Base-by-base conservation (phyloP, 2,113 vertebrate species). In the Bothrops jararaca region DNA sequence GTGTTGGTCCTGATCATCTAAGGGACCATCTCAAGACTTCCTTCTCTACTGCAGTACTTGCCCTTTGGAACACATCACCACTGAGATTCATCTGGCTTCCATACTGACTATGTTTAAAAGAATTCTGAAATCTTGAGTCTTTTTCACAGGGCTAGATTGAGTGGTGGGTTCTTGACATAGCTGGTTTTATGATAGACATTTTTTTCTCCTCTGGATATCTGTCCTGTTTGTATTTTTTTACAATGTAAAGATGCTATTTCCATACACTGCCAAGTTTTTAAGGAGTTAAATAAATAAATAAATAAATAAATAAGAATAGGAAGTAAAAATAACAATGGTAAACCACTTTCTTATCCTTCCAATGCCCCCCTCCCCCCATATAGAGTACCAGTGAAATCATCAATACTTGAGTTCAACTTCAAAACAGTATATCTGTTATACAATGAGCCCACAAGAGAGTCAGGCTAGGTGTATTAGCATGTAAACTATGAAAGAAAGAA, bases 381-480 rank as follows among this genome's bases (percentile, higher is more conserved):
- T 34, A 39, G 6, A 22, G 39, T 39, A 80, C 18, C 18, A 39
- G 18, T 80, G 69, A 80, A 39, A 80, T 80, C 34, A 80, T 80
- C 34, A 80, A 39, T 39, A 80, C 34, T 42, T 80, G 6, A 20
- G 2, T 0, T 80, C 74, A 80, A 42, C 74, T 80, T 42, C 6
- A 7, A 80, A 22, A 10, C 39, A 80, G 74, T 22, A 80, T 39
- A 22, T 20, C 15, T 22, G 15, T 20, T 74, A 74, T 52, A 42
- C 57, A 85, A 95, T 92, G 50, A 94, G 93, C 85, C 18, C 93
- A 24, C 54, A 88, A 80, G 85, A 87, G 1, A 42, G 34, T 11
- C 87, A 92, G 93, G 93, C 80, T 94, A 48, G 42, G 20, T 50
- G 45, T n/a, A 22, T 3, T 8, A 29, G 26, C 26, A 2, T 42